Conservation (phyloP, 2,113 vertebrate species). For the Leptodactylus fuscus region DNA sequence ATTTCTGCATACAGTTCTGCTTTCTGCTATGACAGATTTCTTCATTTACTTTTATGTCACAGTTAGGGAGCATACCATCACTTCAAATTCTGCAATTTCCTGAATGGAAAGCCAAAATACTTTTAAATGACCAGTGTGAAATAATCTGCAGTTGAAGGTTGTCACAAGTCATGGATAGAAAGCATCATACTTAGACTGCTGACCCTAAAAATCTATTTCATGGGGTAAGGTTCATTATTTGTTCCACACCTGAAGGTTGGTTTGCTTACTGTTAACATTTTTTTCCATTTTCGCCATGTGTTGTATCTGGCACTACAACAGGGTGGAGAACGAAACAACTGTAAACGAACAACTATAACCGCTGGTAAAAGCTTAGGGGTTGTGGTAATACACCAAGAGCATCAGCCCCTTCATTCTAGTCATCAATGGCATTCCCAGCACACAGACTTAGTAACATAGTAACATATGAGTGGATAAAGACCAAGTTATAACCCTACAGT, state of each 20-base stretch:
- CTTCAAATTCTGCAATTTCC: constrained; percentile 20
- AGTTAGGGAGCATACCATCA: not conserved
- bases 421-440: too few relatives aligned
- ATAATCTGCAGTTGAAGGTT: not conserved
- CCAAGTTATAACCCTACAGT: too few relatives aligned
- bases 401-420: too few relatives aligned
- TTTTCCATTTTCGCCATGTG: not conserved
- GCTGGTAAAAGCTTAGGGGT: too few relatives aligned
- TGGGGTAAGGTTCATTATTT: not conserved
- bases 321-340: too few relatives aligned
- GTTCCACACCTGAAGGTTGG: not conserved
- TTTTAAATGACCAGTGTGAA: not conserved
- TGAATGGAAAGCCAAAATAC: not conserved
- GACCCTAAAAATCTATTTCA: not conserved
- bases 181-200: not conserved
- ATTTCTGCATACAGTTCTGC: not conserved
- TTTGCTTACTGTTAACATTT: not conserved
- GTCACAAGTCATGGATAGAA: not conserved
- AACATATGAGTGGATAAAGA: too few relatives aligned
- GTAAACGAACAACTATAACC: too few relatives aligned
- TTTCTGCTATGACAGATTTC: not conserved
- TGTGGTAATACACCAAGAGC: too few relatives aligned
- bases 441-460: too few relatives aligned
- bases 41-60: not conserved
- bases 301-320: too few relatives aligned